These are phyloP conservation scores for Microcebus murinus DNA, from an alignment of 2,113 vertebrate genomes.

Conservation along the genomic window DNA sequence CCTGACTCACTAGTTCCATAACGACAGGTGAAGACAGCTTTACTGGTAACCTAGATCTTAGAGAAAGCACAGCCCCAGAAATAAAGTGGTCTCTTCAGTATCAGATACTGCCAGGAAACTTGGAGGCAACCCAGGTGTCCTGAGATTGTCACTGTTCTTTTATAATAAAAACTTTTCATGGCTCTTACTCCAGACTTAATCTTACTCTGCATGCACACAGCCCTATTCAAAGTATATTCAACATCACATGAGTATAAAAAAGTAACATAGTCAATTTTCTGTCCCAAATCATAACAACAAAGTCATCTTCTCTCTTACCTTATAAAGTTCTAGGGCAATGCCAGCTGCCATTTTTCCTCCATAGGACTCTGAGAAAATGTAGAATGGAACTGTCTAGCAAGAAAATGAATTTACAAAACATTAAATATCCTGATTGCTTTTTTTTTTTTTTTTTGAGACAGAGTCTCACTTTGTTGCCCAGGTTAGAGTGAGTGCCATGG, in stretches of 20 bases:
- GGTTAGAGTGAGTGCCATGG: too few species aligned
- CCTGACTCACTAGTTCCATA: too few species aligned
- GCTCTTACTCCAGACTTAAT: background rate
- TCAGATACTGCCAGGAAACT: too few species aligned
- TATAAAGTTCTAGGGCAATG: constrained; percentile 89
- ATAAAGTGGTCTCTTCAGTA: too few species aligned
- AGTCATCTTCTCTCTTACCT: constrained; percentile 83
- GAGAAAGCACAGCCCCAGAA: too few species aligned
- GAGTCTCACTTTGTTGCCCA: too few species aligned
- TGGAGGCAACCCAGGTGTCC: too few species aligned
- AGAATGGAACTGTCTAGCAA: constrained; percentile 92
- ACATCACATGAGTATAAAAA: background rate
- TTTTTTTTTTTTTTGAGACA: background rate
- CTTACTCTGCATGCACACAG: background rate
- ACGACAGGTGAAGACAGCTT: too few species aligned
- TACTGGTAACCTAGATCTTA: too few species aligned
- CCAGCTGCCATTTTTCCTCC: constrained; percentile 98
- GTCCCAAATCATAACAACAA: background rate
- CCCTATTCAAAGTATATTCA: background rate
- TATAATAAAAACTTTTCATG: background rate
- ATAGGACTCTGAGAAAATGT: constrained; percentile 98
- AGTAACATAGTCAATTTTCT: background rate
- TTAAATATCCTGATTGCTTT: background rate
- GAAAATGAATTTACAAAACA: constrained; percentile 53
- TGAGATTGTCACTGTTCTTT: background rate